These are phyloP conservation scores for Phoxinus phoxinus DNA, from an alignment of 2,113 vertebrate species.

Conservation along the genomic window DNA sequence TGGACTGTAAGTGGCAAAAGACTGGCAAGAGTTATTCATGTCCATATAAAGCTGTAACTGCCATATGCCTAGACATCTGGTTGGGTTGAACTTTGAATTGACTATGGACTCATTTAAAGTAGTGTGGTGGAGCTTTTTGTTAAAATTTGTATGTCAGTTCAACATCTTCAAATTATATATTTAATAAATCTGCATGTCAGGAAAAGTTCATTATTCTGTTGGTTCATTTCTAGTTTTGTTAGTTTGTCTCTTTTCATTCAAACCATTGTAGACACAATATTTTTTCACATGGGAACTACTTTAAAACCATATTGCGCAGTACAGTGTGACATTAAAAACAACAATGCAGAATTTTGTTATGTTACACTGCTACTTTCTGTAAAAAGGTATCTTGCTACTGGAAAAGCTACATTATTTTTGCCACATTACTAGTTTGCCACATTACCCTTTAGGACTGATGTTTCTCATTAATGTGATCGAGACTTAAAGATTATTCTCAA, in stretches of 20 bases:
- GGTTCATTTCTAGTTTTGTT: background rate
- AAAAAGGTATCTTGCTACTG: background rate
- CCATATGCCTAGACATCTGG: constrained; percentile 4
- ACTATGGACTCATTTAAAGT: constrained; percentile 3
- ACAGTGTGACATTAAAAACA: background rate
- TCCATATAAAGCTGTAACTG: background rate
- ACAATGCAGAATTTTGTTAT: background rate
- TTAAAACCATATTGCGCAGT: background rate
- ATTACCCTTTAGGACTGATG: background rate
- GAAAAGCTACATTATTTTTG: background rate
- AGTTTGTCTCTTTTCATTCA: background rate
- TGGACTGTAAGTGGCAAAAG: background rate
- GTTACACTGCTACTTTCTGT: background rate
- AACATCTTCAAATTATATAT: background rate
- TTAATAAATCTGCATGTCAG: background rate
- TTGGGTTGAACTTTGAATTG: background rate
- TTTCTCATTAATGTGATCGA: background rate
- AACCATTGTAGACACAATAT: background rate
- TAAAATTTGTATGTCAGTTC: background rate
- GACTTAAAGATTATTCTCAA: background rate
- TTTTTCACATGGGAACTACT: background rate
- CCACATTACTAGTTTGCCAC: no score
- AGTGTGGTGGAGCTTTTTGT: background rate
- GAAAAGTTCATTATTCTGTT: background rate
- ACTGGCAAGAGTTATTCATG: background rate